These are phyloP conservation scores for Cotesia glomerata DNA, from an alignment of 1,140 invertebrate genomes.

Conservation along the genomic window DNA sequence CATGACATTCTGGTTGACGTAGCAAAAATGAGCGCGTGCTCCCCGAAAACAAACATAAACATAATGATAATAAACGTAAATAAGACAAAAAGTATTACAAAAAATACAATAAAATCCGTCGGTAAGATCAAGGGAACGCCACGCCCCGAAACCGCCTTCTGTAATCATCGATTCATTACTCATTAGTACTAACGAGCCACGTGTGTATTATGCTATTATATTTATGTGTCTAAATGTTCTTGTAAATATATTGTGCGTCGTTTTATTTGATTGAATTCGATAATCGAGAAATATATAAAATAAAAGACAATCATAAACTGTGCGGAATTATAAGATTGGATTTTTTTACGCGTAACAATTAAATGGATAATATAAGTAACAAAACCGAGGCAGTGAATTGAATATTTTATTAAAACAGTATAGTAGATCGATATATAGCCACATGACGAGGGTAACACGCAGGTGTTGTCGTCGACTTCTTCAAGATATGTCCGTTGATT, in stretches of 20 bases:
- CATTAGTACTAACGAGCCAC: slow-evolving; percentile 61
- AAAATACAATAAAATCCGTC: slow-evolving; percentile 36
- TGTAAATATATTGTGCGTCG: no score
- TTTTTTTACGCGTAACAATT: no score
- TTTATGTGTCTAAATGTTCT: background rate
- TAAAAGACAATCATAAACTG: no score
- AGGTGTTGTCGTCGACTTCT: no score
- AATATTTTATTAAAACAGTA: no score
- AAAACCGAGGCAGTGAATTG: no score
- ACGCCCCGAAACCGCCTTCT: slow-evolving; percentile 62
- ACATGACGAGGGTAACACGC: no score
- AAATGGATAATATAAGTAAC: no score
- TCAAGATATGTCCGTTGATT: no score
- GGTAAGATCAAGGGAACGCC: slow-evolving; percentile 58
- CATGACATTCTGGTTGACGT: background rate
- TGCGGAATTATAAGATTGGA: no score
- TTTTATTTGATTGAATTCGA: background rate
- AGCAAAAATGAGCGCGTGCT: background rate
- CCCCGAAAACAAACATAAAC: background rate
- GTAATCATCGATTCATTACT: slow-evolving; percentile 54
- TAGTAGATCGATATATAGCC: no score
- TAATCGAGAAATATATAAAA: background rate
- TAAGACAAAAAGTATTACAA: slow-evolving; percentile 18
- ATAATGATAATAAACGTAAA: background rate
- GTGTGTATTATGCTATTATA: background rate